Evolutionary conservation across 2,797 vertebrate genomes (phyloP), one percentile per base, ranked within the genome.

Genomic region (Oophaga sylvatica): DNA sequence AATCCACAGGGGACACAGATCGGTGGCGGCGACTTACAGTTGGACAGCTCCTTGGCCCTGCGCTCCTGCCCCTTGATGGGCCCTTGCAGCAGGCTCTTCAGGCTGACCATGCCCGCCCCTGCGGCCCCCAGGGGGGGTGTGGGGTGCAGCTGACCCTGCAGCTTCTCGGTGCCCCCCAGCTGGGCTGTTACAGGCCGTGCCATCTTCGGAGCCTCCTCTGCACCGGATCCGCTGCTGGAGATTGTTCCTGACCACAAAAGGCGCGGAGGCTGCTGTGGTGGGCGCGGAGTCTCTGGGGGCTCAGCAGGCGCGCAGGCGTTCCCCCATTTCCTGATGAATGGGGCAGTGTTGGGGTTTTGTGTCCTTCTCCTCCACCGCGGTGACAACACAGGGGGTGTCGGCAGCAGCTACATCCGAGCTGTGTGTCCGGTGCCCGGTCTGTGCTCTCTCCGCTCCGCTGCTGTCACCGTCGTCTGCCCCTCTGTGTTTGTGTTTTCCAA

Each of bases 81-180:
- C 83, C 96, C 96, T 91, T 97, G 97, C 89, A 97, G 94, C 85
- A 97, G 96, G 90, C 95, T 96, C 86, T 97, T 96, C 45, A 98
- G 92, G 87, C 96, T 97, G 5, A 95, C 93, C 93, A 96, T 96
- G 83, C 94, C 95, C 88, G 93, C 94, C 86, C 94, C 95, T 86
- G 93, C 92, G 17, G 76, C 77, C n/a, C 90, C 93, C 90, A 87
- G 9, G 13, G 90, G 90, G 10, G 90, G 88, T 0, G 91, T 81
- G 15, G 90, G 76, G 20, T 90, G 90, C 88, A 91, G 59, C 82
- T 89, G 70, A 29, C 87, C 90, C 19, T 88, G 90, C 16, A 88
- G 94, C 60, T 94, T 94, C 83, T 94, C 94, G 62, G 92, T 93
- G 85, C 94, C 91, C 53, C 82, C 84, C 81, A 89, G 81, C 59